phyloP scores from a whole-genome alignment of 2,797 vertebrate genomes.

The Galago senegalensis region DNA sequence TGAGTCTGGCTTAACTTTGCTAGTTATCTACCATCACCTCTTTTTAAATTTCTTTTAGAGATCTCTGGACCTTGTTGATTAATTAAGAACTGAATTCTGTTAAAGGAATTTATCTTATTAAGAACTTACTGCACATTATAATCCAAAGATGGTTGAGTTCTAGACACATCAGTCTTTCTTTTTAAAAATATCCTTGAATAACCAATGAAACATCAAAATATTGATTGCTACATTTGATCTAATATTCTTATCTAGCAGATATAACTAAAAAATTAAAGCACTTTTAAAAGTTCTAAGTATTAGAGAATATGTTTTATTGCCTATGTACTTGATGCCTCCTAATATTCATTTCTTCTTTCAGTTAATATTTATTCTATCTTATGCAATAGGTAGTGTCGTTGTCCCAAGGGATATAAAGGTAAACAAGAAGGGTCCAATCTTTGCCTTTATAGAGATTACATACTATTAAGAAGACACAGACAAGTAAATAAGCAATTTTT shows the following conservation, averaged over 20 bases:
- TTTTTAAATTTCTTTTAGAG: neutral
- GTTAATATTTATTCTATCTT: slow-evolving; percentile 28
- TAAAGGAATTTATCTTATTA: slow-evolving; percentile 3
- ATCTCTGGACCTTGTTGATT: neutral
- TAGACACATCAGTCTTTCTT: slow-evolving; percentile 3
- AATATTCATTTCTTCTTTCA: slow-evolving; percentile 14
- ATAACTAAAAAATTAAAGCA: slow-evolving; percentile 25
- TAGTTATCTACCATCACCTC: neutral
- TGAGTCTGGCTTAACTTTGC: neutral
- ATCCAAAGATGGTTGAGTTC: neutral
- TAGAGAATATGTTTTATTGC: neutral
- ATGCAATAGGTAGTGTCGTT: neutral
- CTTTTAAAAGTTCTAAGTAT: slow-evolving; percentile 34
- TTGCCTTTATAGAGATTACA: neutral
- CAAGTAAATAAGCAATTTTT: slow-evolving; percentile 14
- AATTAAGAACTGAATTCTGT: neutral
- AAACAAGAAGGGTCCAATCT: neutral
- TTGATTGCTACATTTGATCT: neutral
- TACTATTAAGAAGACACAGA: neutral
- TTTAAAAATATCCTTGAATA: slow-evolving; percentile 29
- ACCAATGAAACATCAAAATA: slow-evolving; percentile 5
- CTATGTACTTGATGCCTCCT: neutral
- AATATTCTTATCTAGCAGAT: slow-evolving; percentile 24
- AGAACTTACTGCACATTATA: neutral
- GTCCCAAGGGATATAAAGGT: neutral